These are phyloP conservation scores for Pseudolycoriella hygida DNA, from an alignment of 2,888 invertebrate genomes.

Conservation along the genomic window DNA sequence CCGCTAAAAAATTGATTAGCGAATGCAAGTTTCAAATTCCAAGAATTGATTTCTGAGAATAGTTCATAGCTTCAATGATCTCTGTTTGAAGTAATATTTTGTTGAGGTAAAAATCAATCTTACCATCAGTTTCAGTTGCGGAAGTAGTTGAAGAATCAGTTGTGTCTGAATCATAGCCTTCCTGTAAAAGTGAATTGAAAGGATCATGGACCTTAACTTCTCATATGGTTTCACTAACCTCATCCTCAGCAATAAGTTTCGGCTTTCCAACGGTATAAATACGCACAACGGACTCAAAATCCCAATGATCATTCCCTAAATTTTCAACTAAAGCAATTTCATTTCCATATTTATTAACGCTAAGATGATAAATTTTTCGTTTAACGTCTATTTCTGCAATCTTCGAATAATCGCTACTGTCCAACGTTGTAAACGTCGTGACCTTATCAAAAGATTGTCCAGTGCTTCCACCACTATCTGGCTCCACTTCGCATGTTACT, in stretches of 20 bases:
- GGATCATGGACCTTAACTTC: neutral
- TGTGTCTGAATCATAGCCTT: constrained; percentile 45
- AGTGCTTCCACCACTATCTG: constrained; percentile 44
- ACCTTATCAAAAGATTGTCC: constrained; percentile 28
- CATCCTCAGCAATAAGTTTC: constrained; percentile 77
- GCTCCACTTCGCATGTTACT: constrained; percentile 55
- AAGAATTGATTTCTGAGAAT: no score
- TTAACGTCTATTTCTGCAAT: constrained; percentile 91
- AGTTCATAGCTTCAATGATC: no score
- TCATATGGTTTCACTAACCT: constrained; percentile 31
- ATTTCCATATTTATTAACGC: constrained; percentile 66
- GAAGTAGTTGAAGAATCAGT: constrained; percentile 40
- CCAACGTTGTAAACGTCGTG: constrained; percentile 86
- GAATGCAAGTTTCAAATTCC: no score
- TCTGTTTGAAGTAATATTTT: no score
- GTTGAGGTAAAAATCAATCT: constrained; percentile 9
- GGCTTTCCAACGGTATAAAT: constrained; percentile 83
- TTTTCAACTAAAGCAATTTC: constrained; percentile 86
- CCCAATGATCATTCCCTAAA: constrained; percentile 61
- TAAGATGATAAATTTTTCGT: constrained; percentile 70
- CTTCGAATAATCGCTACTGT: constrained; percentile 83
- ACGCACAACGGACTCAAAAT: constrained; percentile 78
- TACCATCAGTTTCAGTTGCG: constrained; percentile 24
- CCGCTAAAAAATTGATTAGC: no score
- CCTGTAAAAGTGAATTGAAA: constrained; percentile 21